Percentiles rank a stretch among this genome's conserved stretches.
Evolutionary conservation across 2,113 vertebrate species (phyloP).

Genomic region (Microcebus lehilahytsara): DNA sequence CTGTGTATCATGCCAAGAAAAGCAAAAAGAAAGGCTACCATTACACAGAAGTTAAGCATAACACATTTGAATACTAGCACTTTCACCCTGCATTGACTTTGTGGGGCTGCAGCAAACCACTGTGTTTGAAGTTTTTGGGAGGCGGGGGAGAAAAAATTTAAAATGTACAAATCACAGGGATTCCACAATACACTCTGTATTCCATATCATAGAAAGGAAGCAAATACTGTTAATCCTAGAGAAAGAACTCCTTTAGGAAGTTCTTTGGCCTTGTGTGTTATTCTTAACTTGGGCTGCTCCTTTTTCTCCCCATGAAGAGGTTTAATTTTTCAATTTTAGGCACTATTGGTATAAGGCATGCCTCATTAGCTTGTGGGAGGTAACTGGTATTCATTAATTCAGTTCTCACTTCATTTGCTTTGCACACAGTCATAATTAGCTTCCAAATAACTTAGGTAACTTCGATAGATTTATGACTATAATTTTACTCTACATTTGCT

Average conservation of each 20-base stretch:
- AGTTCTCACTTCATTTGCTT: constrained; percentile 88
- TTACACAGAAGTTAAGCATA: not conserved
- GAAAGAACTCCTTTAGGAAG: constrained; percentile 52
- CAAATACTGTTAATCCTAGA: not conserved
- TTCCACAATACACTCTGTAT: not conserved
- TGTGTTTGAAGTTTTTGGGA: not conserved
- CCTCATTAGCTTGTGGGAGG: constrained; percentile 87
- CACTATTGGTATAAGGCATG: constrained; percentile 81
- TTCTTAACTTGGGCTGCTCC: not conserved
- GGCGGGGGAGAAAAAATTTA: not conserved
- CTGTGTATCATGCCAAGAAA: not conserved
- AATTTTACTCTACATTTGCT: constrained; percentile 69
- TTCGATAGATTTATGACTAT: constrained; percentile 85
- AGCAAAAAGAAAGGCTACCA: not conserved
- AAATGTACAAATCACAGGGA: not conserved
- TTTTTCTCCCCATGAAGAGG: constrained; percentile 1
- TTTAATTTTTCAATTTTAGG: constrained; percentile 85
- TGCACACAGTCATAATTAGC: constrained; percentile 87
- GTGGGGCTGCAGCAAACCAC: not conserved
- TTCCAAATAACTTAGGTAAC: constrained; percentile 85
- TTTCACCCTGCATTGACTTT: not conserved
- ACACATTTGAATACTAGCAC: not conserved
- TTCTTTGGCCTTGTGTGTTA: constrained; percentile 26
- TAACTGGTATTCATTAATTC: constrained; percentile 86
- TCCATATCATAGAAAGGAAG: not conserved